Percentiles rank a stretch among this genome's conserved stretches.
phyloP scores from a whole-genome alignment of 2,888 invertebrate species.

The Ceratothoa steindachneri region DNA sequence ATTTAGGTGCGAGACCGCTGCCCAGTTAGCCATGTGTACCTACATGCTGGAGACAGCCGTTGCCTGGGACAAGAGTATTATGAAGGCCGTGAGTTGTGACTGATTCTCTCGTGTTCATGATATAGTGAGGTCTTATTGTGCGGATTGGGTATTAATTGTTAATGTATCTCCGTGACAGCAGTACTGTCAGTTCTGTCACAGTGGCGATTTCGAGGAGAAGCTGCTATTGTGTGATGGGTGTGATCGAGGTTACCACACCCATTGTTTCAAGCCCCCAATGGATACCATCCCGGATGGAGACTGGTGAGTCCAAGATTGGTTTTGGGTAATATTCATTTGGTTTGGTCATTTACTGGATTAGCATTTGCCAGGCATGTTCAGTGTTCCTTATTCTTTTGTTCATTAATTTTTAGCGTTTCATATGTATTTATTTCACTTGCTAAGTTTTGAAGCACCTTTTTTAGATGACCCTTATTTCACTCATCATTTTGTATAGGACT shows the following conservation, averaged over 20 bases:
- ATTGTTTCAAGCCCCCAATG: slow-evolving; percentile 96
- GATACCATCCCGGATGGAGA: slow-evolving; percentile 95
- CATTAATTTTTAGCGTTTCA: no score
- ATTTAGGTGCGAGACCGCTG: slow-evolving; percentile 73
- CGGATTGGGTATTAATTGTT: neutral
- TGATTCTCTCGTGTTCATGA: neutral
- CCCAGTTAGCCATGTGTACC: slow-evolving; percentile 84
- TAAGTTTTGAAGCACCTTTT: no score
- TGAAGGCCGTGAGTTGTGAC: slow-evolving; percentile 86
- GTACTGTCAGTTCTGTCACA: slow-evolving; percentile 96
- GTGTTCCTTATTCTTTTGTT: no score
- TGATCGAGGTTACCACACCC: slow-evolving; percentile 97
- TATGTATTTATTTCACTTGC: no score
- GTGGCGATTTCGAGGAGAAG: slow-evolving; percentile 93
- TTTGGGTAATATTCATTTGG: no score
- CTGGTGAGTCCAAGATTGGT: slow-evolving; percentile 67
- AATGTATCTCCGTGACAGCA: slow-evolving; percentile 58
- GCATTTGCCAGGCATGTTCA: no score
- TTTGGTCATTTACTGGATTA: no score
- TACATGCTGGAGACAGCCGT: slow-evolving; percentile 86
- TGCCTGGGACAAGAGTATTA: slow-evolving; percentile 98
- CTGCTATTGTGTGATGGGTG: slow-evolving; percentile 93
- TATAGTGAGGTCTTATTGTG: no score
- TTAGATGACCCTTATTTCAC: no score
- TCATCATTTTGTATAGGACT: no score